phyloP scores from a whole-genome alignment of 2,888 invertebrate genomes.

The Athalia cordata region DNA sequence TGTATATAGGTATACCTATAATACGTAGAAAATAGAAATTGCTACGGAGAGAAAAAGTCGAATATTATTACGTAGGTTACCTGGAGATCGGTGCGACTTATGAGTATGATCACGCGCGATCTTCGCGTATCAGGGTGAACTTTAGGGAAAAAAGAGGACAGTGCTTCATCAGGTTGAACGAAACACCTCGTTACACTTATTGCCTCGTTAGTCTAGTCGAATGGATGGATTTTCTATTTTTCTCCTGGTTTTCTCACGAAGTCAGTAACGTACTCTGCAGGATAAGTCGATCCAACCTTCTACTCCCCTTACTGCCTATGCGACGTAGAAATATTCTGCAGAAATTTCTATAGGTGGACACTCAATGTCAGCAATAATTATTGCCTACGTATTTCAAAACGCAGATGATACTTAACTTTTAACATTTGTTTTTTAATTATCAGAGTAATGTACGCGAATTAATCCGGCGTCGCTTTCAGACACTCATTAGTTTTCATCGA shows the following conservation, averaged over 20 bases:
- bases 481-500: neutral
- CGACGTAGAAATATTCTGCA: neutral
- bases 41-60: slow-evolving; percentile 6
- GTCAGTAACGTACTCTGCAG: neutral
- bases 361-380: neutral
- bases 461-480: too few relatives aligned
- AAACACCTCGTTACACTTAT: slow-evolving; percentile 32
- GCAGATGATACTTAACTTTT: too few relatives aligned
- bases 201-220: slow-evolving; percentile 23
- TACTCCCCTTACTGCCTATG: neutral
- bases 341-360: neutral
- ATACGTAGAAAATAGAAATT: too few relatives aligned
- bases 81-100: neutral
- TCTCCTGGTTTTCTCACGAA: neutral
- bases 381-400: too few relatives aligned
- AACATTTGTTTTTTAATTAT: too few relatives aligned
- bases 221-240: slow-evolving; percentile 39
- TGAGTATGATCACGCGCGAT: too few relatives aligned
- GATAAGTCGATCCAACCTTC: neutral
- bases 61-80: slow-evolving; percentile 33
- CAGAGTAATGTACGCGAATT: too few relatives aligned
- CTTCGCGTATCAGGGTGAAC: slow-evolving; percentile 23
- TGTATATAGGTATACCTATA: too few relatives aligned
- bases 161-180: slow-evolving; percentile 15
- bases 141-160: neutral